Conservation (phyloP, 2,888 invertebrate genomes). For the Patella depressa region DNA sequence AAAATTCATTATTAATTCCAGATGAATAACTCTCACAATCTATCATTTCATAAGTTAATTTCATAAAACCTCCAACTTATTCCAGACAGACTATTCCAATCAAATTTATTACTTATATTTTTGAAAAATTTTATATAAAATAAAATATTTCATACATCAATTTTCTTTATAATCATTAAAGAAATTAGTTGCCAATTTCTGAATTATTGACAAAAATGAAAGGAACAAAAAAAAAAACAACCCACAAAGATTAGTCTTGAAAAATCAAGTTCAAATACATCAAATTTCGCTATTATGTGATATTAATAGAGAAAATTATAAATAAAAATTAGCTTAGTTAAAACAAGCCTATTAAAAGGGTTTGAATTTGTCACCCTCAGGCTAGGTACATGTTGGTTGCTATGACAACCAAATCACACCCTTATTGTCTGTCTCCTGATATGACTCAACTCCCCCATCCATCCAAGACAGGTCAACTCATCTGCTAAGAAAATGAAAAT, state of each 20-base stretch:
- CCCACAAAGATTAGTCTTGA: background rate
- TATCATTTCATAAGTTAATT: too few species aligned
- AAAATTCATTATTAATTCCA: too few species aligned
- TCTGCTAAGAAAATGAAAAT: background rate
- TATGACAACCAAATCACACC: background rate
- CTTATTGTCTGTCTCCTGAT: conserved; percentile 6
- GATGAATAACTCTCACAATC: too few species aligned
- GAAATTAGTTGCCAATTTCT: background rate
- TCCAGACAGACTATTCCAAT: too few species aligned
- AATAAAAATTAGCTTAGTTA: background rate
- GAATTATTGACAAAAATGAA: background rate
- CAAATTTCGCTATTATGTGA: background rate
- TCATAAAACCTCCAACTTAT: too few species aligned
- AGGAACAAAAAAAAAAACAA: background rate
- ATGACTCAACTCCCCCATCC: background rate
- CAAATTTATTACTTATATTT: too few species aligned
- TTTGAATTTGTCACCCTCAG: conserved; percentile 4
- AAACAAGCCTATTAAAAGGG: conserved; percentile 10
- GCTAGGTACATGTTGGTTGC: conserved; percentile 5
- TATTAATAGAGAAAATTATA: background rate
- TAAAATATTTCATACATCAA: too few species aligned
- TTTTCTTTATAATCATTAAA: too few species aligned
- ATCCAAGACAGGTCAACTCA: background rate
- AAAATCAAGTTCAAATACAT: background rate
- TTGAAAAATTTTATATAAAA: too few species aligned